phyloP scores from a whole-genome alignment of 1,140 invertebrate genomes.

The Steinernema khuongi region DNA sequence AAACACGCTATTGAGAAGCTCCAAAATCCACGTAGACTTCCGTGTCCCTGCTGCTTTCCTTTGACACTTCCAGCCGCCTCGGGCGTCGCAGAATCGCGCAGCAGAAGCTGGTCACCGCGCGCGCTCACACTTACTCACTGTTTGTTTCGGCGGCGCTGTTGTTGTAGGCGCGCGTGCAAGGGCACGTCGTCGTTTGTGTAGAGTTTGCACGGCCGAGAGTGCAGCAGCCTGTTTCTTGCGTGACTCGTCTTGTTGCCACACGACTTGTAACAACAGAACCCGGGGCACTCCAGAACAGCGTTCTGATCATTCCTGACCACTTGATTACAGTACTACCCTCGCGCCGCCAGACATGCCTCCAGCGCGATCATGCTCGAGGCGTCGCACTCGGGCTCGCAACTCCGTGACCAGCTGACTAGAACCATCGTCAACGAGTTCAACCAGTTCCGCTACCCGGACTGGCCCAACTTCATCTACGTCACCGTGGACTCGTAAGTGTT shows the following conservation, averaged over 20 bases:
- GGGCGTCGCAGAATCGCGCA: background rate
- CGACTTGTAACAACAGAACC: background rate
- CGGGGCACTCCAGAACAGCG: background rate
- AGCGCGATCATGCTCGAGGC: slow-evolving; percentile 49
- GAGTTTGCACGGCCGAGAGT: background rate
- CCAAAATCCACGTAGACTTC: slow-evolving; percentile 16
- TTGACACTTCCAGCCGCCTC: background rate
- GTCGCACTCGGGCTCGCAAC: slow-evolving; percentile 48
- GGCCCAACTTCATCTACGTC: slow-evolving; percentile 52
- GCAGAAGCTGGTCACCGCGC: background rate
- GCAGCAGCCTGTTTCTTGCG: slow-evolving; percentile 8
- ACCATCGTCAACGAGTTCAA: slow-evolving; percentile 55
- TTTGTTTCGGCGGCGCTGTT: background rate
- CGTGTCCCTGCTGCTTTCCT: background rate
- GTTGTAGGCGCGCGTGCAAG: background rate
- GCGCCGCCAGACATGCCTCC: slow-evolving; percentile 35
- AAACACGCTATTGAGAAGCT: no score
- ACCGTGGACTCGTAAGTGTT: slow-evolving; percentile 45
- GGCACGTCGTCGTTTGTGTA: background rate
- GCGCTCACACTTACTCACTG: background rate
- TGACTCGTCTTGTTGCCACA: background rate
- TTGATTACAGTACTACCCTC: slow-evolving; percentile 49
- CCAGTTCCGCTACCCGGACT: slow-evolving; percentile 46
- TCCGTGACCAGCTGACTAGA: slow-evolving; percentile 48
- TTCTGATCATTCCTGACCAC: slow-evolving; percentile 18